Evolutionary conservation across 2,797 vertebrate species (phyloP).

Genomic region (Percopsis omiscomaycus): DNA sequence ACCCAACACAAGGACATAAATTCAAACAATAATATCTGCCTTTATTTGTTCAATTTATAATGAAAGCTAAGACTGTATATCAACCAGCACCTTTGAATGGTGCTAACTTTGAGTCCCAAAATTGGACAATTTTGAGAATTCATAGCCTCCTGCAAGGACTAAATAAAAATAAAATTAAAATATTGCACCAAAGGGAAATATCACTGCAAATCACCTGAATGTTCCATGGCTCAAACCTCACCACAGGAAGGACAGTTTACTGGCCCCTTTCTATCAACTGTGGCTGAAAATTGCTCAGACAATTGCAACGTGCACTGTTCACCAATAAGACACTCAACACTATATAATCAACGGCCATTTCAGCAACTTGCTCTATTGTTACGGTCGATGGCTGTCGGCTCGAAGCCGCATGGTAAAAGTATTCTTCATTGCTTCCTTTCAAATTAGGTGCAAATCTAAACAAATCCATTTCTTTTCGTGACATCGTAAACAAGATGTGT

Average conservation of each 20-base stretch:
- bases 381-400: slow-evolving; percentile 10
- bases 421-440: slow-evolving; percentile 72
- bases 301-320: slow-evolving; percentile 51
- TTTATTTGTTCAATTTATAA: not conserved
- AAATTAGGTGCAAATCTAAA: slow-evolving; percentile 73
- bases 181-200: not conserved
- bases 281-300: slow-evolving; percentile 41
- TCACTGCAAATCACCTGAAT: not conserved
- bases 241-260: not conserved
- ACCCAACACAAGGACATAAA: slow-evolving; percentile 6
- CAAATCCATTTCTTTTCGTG: slow-evolving; percentile 73
- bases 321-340: slow-evolving; percentile 42
- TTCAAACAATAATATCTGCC: not conserved
- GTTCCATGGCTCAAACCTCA: slow-evolving; percentile 24
- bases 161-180: slow-evolving; percentile 29
- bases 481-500: slow-evolving; percentile 74
- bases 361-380: slow-evolving; percentile 40
- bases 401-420: slow-evolving; percentile 66
- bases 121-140: not conserved
- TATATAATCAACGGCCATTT: slow-evolving; percentile 55
- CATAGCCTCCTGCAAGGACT: slow-evolving; percentile 10
- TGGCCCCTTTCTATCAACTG: slow-evolving; percentile 40
- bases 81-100: no score
- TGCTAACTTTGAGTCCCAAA: not conserved
- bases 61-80: no score